Percentiles rank a stretch among this genome's conserved stretches.
Evolutionary conservation across 2,113 vertebrate species (phyloP).

Genomic region (Perca schrenkii): DNA sequence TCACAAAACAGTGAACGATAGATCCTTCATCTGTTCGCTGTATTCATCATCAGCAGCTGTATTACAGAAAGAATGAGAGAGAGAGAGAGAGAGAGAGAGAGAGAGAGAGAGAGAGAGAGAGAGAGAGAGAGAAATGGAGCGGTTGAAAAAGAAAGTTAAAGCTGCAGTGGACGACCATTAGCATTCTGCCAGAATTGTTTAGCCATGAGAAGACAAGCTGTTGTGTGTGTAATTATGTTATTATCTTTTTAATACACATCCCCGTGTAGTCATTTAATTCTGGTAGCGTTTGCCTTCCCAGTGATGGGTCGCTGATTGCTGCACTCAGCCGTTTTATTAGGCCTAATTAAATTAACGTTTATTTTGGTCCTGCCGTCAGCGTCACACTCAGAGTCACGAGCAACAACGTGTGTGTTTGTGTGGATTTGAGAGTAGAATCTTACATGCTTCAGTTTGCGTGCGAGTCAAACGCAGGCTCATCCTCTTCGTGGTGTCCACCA

Average conservation of each 20-base stretch:
- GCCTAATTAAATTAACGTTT: constrained; percentile 79
- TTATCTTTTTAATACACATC: constrained; percentile 76
- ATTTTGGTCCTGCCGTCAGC: constrained; percentile 72
- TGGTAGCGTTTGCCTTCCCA: constrained; percentile 56
- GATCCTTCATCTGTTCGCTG: constrained; percentile 18
- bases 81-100: not conserved
- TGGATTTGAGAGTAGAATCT: not conserved
- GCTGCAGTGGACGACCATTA: constrained; percentile 48
- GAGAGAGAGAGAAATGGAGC: constrained; percentile 14
- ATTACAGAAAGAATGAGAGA: not conserved
- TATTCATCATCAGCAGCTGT: constrained; percentile 19
- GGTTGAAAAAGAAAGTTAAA: constrained; percentile 20
- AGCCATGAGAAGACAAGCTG: constrained; percentile 52
- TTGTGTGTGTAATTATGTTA: constrained; percentile 78
- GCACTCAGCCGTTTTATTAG: constrained; percentile 79
- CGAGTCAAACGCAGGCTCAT: constrained; percentile 15
- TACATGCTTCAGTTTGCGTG: not conserved
- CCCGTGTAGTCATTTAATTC: constrained; percentile 68
- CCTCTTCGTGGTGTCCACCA: constrained; percentile 13
- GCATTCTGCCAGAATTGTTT: constrained; percentile 73
- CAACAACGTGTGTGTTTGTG: constrained; percentile 7
- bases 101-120: not conserved
- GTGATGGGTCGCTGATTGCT: constrained; percentile 69
- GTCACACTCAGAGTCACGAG: constrained; percentile 50
- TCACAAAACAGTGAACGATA: not conserved